These are phyloP conservation scores for Saxidomus purpurata DNA, from an alignment of 1,140 invertebrate genomes.

Conservation along the genomic window DNA sequence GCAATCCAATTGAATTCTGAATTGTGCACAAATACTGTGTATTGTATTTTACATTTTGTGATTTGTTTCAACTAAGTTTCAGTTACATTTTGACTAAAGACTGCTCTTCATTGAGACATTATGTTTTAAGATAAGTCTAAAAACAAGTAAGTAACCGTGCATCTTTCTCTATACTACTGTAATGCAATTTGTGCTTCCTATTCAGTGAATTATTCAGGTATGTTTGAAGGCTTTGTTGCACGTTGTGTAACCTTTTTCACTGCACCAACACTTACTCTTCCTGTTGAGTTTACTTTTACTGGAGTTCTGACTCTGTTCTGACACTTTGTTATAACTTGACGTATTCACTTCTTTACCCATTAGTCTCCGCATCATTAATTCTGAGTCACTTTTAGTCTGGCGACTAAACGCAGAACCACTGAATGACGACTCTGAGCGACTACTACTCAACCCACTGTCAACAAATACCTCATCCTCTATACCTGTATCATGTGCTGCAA, in stretches of 20 bases:
- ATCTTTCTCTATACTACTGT: no score
- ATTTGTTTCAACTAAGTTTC: no score
- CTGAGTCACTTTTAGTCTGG: conserved; percentile 26
- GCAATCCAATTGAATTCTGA: no score
- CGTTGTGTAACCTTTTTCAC: background rate
- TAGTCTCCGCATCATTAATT: background rate
- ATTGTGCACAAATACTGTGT: no score
- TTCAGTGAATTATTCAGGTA: no score
- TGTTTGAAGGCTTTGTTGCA: no score
- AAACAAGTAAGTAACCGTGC: no score
- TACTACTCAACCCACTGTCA: conserved; percentile 40
- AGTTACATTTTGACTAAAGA: no score
- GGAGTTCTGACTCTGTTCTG: background rate
- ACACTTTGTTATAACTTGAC: background rate
- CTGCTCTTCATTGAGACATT: no score
- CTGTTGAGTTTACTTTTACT: background rate
- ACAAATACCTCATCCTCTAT: conserved; percentile 31
- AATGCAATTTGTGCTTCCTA: no score
- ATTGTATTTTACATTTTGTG: no score
- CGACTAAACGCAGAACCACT: background rate
- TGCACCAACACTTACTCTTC: background rate
- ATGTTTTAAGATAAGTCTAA: no score
- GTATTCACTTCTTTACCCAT: background rate
- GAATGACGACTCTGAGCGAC: conserved; percentile 26
- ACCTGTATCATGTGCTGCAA: background rate